Evolutionary conservation across 2,797 vertebrate species (phyloP).

Genomic region (Gallinago stenura): DNA sequence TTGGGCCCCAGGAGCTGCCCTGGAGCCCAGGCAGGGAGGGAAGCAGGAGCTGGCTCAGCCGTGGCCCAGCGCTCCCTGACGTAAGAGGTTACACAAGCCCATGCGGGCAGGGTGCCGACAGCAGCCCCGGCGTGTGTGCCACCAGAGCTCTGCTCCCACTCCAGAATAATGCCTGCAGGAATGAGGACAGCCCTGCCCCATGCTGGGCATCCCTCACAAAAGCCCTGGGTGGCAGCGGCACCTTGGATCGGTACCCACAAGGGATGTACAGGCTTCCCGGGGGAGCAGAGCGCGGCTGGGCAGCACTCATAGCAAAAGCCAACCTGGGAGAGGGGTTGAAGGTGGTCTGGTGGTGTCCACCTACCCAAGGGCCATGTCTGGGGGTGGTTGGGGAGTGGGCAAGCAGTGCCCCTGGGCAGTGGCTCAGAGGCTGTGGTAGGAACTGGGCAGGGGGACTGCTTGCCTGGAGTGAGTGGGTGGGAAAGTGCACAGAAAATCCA

Average conservation of each 20-base stretch:
- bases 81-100: slow-evolving; percentile 32
- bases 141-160: background rate
- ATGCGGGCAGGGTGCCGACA: background rate
- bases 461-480: background rate
- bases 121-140: background rate
- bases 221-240: background rate
- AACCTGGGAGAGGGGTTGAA: background rate
- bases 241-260: accelerated
- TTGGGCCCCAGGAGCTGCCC: accelerated
- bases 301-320: background rate
- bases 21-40: background rate
- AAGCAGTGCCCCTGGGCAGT: background rate
- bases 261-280: background rate
- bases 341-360: background rate
- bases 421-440: background rate
- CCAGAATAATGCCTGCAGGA: background rate
- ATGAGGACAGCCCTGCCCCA: background rate
- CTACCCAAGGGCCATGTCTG: background rate
- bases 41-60: background rate
- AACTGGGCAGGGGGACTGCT: background rate
- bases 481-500: background rate
- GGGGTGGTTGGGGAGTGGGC: background rate
- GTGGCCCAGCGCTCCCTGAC: background rate
- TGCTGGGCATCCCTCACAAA: background rate
- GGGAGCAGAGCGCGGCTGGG: accelerated